Evolutionary conservation across 2,113 vertebrate genomes (phyloP), one percentile per base, ranked within the genome.

Genomic region (Miniopterus natalensis): DNA sequence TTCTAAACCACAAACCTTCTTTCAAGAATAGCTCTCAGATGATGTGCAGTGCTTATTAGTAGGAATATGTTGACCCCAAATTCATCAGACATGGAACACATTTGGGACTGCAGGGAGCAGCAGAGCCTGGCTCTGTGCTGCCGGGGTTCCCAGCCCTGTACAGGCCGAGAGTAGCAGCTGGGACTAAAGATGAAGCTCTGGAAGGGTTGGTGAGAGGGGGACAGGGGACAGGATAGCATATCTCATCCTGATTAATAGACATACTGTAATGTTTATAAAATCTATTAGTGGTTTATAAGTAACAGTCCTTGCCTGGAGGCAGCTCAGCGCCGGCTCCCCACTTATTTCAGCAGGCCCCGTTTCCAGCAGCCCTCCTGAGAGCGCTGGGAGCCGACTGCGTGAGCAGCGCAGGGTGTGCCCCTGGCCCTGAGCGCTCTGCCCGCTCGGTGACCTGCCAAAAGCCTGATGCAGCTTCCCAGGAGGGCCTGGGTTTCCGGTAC

Each of bases 401-500:
- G 71, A 74, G 68, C 20, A 8, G 47, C 0, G 29, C 55, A 18
- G 53, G n/a, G 49, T 10, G 75, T 59, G 63, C 45, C 66, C 2
- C 74, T 14, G 31, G 61, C 29, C 68, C 27, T 3, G 0, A 27
- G 81, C 7, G 4, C 61, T 5, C 40, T 78, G 40, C 42, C 90
- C 23, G 7, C n/a, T n/a, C 23, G 0, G 5, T 12, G 70, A 94
- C 90, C 96, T 4, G 4, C 84, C 84, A 14, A 14, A 15, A 7
- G 1, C 29, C 79, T 1, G 20, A 42, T 27, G 21, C 55, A 5
- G 78, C 31, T 49, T 88, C 79, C 88, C 36, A 17, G 49, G 81
- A 77, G 51, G 88, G 40, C 9, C 42, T 15, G 17, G 13, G 51
- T 49, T 96, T 95, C 88, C 93, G 45, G 42, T 23, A 61, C 94